Conservation (phyloP, 2,797 vertebrate genomes). For the Antrozous pallidus region DNA sequence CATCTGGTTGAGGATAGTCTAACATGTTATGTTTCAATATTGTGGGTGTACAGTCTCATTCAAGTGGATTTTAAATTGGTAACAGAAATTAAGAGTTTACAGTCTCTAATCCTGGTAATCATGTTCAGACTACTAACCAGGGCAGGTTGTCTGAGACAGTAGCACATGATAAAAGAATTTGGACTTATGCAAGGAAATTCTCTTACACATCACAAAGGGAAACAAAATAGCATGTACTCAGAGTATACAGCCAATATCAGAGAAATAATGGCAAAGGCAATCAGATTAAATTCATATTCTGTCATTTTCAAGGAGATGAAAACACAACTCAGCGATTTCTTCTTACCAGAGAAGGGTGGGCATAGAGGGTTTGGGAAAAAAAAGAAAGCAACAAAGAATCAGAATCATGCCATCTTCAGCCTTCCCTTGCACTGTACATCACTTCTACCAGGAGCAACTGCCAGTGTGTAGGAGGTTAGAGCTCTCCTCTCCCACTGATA, state of each 20-base stretch:
- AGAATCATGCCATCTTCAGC: background rate
- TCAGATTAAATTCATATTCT: background rate
- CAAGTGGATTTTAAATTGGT: background rate
- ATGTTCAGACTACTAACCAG: background rate
- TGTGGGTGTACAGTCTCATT: background rate
- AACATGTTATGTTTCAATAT: background rate
- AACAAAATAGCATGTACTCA: background rate
- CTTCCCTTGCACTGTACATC: background rate
- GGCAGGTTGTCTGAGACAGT: background rate
- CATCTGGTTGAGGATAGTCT: background rate
- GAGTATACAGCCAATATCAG: background rate
- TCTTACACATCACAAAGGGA: background rate
- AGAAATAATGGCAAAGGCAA: background rate
- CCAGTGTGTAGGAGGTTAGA: background rate
- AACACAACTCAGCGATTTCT: background rate
- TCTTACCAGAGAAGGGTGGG: background rate
- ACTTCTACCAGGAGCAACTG: background rate
- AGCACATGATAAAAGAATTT: background rate
- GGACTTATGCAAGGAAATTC: background rate
- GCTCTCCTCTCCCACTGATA: conserved; percentile 2
- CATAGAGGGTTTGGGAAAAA: background rate
- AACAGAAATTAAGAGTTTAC: background rate
- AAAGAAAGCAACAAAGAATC: background rate
- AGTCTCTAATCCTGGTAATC: background rate
- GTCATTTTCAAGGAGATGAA: background rate